Percentiles rank a stretch among this genome's conserved stretches.
Conservation (phyloP, 2,888 invertebrate genomes). For the Tetramorium bicarinatum region DNA sequence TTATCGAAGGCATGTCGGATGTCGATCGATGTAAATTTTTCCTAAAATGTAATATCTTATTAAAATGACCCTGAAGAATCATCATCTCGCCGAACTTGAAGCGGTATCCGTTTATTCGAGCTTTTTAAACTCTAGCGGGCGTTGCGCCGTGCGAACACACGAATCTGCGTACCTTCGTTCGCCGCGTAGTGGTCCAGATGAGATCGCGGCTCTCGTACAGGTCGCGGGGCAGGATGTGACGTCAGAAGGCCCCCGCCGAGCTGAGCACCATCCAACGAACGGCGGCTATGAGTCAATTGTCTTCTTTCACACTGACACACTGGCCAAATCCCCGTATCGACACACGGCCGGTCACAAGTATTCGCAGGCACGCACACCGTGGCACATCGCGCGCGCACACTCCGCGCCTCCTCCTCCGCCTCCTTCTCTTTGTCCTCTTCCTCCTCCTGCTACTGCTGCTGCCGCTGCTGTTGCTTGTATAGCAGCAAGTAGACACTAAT, state of each 20-base stretch:
- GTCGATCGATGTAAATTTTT: neutral
- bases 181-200: conserved; percentile 80
- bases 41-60: neutral
- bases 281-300: conserved; percentile 83
- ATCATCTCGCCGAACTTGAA: neutral
- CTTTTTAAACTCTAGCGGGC: conserved; percentile 22
- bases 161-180: conserved; percentile 79
- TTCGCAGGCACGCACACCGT: conserved; percentile 22
- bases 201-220: conserved; percentile 77
- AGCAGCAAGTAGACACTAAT: conserved; percentile 82
- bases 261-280: conserved; percentile 68
- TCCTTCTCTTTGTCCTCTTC: conserved; percentile 51
- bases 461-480: conserved; percentile 74
- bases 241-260: conserved; percentile 81
- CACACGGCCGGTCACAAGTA: conserved; percentile 59
- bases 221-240: conserved; percentile 83
- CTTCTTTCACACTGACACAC: conserved; percentile 78
- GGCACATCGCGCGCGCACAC: conserved; percentile 45
- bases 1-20: neutral
- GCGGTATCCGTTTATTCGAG: neutral
- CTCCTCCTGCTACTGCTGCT: conserved; percentile 60
- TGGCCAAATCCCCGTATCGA: conserved; percentile 63
- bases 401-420: conserved; percentile 51
- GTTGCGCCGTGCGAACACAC: conserved; percentile 64
- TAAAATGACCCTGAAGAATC: neutral